phyloP scores from a whole-genome alignment of 2,113 vertebrate species.

The Salminus brasiliensis region DNA sequence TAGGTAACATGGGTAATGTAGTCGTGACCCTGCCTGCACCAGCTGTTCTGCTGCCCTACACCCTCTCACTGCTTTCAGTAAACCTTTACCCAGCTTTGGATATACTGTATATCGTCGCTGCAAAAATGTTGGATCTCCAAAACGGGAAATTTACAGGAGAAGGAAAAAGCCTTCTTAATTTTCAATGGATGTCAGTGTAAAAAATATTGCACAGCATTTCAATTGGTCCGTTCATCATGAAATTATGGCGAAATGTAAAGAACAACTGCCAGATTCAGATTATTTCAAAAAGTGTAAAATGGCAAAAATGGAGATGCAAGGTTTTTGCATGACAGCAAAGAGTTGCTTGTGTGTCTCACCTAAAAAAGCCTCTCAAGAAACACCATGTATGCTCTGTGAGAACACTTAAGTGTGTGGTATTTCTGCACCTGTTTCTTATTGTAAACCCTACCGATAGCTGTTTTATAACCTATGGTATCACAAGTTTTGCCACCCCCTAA shows the following conservation, averaged over 20 bases:
- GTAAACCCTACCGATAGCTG: not conserved
- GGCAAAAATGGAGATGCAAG: not conserved
- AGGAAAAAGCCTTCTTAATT: too few relatives aligned
- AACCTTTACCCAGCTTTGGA: not conserved
- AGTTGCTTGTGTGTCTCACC: constrained; percentile 44
- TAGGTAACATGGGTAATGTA: constrained; percentile 77
- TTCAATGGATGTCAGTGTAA: too few relatives aligned
- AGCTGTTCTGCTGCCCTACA: constrained; percentile 20
- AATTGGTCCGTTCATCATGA: too few relatives aligned
- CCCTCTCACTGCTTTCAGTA: not conserved
- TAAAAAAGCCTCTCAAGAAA: constrained; percentile 28
- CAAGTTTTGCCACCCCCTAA: not conserved
- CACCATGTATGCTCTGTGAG: not conserved
- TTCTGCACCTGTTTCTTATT: not conserved
- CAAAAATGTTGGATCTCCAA: too few relatives aligned
- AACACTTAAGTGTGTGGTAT: not conserved
- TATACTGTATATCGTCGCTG: not conserved
- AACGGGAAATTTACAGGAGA: too few relatives aligned
- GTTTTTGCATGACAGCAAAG: not conserved
- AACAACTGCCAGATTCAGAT: too few relatives aligned
- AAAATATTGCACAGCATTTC: too few relatives aligned
- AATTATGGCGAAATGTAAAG: too few relatives aligned
- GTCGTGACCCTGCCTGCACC: constrained; percentile 10
- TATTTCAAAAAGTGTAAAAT: not conserved
- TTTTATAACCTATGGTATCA: not conserved